These are phyloP conservation scores for Epinotia nisella DNA, from an alignment of 2,888 invertebrate genomes.

Conservation along the genomic window DNA sequence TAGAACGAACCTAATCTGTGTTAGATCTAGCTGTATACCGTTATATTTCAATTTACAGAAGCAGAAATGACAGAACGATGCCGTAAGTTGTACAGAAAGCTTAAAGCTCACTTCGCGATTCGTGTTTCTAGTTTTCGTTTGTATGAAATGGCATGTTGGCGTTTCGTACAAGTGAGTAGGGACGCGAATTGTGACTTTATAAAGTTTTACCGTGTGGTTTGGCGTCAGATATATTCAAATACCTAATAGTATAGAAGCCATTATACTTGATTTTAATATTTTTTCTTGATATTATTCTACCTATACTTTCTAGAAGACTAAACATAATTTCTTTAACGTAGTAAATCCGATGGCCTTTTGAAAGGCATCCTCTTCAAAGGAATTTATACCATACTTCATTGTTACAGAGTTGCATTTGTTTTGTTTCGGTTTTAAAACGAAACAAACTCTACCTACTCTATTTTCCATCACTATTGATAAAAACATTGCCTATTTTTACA, in stretches of 20 bases:
- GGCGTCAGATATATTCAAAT: slow-evolving; percentile 3
- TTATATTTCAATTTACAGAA: slow-evolving; percentile 64
- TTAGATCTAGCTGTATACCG: slow-evolving; percentile 61
- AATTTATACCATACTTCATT: no score
- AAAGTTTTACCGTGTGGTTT: background rate
- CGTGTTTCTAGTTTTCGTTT: background rate
- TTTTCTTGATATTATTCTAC: background rate
- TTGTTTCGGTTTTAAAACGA: no score
- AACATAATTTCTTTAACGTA: no score
- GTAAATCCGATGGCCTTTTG: no score
- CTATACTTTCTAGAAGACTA: background rate
- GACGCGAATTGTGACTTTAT: background rate
- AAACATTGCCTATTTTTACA: no score
- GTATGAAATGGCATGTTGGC: background rate
- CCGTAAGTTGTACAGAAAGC: slow-evolving; percentile 67
- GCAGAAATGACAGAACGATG: slow-evolving; percentile 82
- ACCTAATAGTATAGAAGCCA: background rate
- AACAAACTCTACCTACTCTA: no score
- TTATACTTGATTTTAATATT: background rate
- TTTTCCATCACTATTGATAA: no score
- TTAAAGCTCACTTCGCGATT: background rate
- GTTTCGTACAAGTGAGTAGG: slow-evolving; percentile 1
- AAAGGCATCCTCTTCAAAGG: no score
- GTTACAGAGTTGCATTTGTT: no score
- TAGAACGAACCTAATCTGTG: slow-evolving; percentile 42